Evolutionary conservation across 2,888 invertebrate genomes (phyloP).

Genomic region (Mylabris sibirica): DNA sequence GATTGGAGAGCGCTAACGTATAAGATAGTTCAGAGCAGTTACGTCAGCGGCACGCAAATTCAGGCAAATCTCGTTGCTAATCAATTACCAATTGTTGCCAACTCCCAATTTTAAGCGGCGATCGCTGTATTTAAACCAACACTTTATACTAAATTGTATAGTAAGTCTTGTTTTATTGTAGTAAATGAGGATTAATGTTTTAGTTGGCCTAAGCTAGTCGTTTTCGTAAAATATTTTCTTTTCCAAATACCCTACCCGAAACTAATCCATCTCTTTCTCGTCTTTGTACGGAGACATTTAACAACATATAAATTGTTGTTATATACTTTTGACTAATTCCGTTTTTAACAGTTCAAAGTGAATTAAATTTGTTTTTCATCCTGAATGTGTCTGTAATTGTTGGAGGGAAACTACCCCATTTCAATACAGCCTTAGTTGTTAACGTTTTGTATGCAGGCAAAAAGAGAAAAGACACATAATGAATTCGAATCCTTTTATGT

Average conservation of each 20-base stretch:
- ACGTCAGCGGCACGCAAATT: too few species aligned
- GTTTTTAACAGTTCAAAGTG: conserved; percentile 19
- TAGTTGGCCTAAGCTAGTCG: not conserved
- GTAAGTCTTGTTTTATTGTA: too few species aligned
- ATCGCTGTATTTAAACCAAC: not conserved
- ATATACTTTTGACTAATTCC: conserved; percentile 4
- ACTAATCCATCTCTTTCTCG: not conserved
- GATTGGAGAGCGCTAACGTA: too few species aligned
- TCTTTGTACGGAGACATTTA: not conserved
- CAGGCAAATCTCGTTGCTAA: too few species aligned
- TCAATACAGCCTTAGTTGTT: not conserved
- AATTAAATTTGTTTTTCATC: conserved; percentile 31
- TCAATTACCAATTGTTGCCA: too few species aligned
- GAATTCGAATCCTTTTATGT: conserved; percentile 4
- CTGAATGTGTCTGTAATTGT: conserved; percentile 14
- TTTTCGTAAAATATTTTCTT: not conserved
- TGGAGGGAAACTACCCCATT: not conserved
- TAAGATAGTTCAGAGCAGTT: too few species aligned
- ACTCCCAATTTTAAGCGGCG: not conserved
- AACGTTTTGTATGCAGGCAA: not conserved
- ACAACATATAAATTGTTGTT: not conserved
- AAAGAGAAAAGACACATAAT: not conserved
- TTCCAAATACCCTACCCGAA: not conserved
- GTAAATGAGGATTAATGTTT: too few species aligned
- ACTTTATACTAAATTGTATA: not conserved